Evolutionary conservation across 2,797 vertebrate species (phyloP).

Genomic region (Poecile montanus): DNA sequence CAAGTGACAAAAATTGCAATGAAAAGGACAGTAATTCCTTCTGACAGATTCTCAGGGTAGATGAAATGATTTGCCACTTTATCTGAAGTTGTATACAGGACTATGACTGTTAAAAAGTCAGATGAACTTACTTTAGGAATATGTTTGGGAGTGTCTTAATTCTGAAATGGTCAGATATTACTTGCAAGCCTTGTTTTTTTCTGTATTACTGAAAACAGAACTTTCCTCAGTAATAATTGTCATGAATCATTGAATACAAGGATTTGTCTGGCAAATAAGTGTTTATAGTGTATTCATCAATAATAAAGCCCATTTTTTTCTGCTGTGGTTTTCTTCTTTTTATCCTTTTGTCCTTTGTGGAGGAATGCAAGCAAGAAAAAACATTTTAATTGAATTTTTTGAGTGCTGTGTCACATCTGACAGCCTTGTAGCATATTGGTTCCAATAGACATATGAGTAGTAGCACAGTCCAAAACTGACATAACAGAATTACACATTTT

Average conservation of each 20-base stretch:
- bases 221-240: background rate
- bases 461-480: background rate
- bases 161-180: background rate
- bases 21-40: background rate
- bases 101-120: background rate
- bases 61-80: accelerated
- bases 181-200: background rate
- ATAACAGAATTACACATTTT: background rate
- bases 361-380: background rate
- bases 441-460: background rate
- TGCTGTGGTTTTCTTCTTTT: background rate
- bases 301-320: background rate
- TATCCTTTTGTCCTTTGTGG: background rate
- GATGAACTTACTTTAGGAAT: background rate
- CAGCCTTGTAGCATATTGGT: background rate
- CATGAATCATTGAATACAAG: background rate
- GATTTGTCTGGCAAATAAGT: background rate
- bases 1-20: background rate
- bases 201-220: background rate
- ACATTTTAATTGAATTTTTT: background rate
- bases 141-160: background rate
- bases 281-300: background rate
- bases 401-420: background rate
- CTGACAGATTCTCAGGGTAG: background rate
- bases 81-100: background rate